A percentile compares a stretch with the other conserved stretches of the same genome.
phyloP scores from a whole-genome alignment of 2,113 vertebrate species.

The Opisthocomus hoazin region DNA sequence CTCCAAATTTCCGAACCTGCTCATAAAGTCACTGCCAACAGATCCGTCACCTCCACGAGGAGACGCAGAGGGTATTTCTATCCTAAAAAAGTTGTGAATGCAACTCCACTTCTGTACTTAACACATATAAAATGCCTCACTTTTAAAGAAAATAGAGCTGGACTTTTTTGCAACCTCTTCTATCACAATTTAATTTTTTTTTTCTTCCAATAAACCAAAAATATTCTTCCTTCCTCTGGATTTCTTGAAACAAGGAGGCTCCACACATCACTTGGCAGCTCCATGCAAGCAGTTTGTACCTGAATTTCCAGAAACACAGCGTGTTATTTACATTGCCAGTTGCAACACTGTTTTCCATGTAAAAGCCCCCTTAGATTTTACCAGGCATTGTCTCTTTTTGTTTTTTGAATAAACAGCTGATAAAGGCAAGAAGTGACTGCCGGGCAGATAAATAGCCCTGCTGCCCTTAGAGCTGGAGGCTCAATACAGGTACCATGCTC shows the following conservation, averaged over 20 bases:
- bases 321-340: conserved; percentile 6
- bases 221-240: not conserved
- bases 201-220: not conserved
- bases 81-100: not conserved
- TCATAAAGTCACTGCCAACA: not conserved
- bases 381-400: not conserved
- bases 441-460: not conserved
- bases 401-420: not conserved
- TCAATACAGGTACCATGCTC: not conserved
- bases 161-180: not conserved
- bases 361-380: conserved; percentile 25
- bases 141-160: not conserved
- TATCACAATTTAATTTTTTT: not conserved
- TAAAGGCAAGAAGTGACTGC: not conserved
- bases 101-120: not conserved
- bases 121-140: not conserved
- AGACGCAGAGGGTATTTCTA: not conserved
- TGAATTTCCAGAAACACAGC: not conserved
- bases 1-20: not conserved
- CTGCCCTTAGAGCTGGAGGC: not conserved
- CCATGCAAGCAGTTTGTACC: not conserved
- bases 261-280: not conserved
- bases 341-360: conserved; percentile 21
- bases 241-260: not conserved
- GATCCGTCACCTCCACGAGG: not conserved